These are phyloP conservation scores for Haemorhous mexicanus DNA, from an alignment of 2,113 vertebrate species.

Conservation along the genomic window DNA sequence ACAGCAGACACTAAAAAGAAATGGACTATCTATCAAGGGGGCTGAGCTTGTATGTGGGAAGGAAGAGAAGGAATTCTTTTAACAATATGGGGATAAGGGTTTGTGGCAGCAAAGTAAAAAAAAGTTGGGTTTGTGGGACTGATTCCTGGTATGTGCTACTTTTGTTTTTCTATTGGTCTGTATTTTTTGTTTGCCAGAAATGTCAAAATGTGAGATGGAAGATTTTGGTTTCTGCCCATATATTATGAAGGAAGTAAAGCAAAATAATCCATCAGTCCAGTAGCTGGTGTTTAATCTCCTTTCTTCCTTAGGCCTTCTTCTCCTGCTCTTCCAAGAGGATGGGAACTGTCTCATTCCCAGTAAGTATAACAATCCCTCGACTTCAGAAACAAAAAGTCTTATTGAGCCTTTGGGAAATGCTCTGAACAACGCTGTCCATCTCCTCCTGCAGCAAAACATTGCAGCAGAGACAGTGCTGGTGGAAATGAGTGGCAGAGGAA, in stretches of 20 bases:
- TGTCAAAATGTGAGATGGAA: not conserved
- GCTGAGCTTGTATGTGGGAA: not conserved
- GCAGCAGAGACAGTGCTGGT: not conserved
- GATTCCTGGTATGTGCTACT: not conserved
- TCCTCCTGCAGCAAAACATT: not conserved
- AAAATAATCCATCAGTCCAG: not conserved
- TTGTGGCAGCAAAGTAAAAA: not conserved
- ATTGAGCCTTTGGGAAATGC: conserved; percentile 36
- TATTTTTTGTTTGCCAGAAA: not conserved
- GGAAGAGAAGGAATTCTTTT: not conserved
- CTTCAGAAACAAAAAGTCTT: not conserved
- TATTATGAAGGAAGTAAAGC: not conserved
- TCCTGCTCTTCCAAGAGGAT: not conserved
- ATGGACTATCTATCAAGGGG: not conserved
- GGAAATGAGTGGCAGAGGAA: not conserved
- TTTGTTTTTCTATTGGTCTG: not conserved
- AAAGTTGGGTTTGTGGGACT: not conserved
- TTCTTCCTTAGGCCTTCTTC: not conserved
- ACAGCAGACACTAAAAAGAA: not conserved
- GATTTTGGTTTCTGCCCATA: not conserved
- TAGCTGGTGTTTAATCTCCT: not conserved
- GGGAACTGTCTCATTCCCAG: not conserved
- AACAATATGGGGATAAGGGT: not conserved
- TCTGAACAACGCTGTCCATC: not conserved
- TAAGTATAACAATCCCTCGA: not conserved